A percentile compares a stretch with the other conserved stretches of the same genome.
Conservation (phyloP, 2,113 vertebrate species). For the Anguilla rostrata region DNA sequence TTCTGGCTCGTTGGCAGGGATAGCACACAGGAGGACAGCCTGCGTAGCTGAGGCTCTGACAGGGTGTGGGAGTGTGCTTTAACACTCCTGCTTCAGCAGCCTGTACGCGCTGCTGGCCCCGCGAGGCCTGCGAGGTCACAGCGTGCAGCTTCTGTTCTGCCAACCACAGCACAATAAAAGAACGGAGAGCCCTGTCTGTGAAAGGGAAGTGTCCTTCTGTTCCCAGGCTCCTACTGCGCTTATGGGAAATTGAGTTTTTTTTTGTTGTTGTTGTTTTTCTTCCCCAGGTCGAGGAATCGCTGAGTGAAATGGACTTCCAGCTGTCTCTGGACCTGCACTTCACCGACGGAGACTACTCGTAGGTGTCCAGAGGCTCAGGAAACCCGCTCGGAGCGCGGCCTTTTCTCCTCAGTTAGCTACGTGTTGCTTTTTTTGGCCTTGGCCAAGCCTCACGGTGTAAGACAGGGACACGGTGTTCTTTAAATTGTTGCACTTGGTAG, state of each 20-base stretch:
- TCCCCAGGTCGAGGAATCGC: constrained; percentile 89
- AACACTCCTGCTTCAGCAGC: no score
- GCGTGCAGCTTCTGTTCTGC: background rate
- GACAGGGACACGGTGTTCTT: no score
- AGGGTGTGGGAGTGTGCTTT: no score
- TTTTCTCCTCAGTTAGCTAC: no score
- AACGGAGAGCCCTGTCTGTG: background rate
- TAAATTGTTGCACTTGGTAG: no score
- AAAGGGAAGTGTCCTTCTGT: background rate
- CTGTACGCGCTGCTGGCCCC: no score
- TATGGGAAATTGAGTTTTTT: constrained; percentile 33
- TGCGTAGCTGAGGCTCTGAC: no score
- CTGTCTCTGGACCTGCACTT: constrained; percentile 92
- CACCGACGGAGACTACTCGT: constrained; percentile 97
- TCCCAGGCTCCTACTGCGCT: background rate
- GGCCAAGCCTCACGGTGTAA: no score
- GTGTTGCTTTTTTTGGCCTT: no score
- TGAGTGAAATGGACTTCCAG: constrained; percentile 94
- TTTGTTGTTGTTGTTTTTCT: constrained; percentile 22
- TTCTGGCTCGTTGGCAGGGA: no score
- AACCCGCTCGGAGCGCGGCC: background rate
- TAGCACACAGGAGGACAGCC: no score
- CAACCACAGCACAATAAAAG: background rate
- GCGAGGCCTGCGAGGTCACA: background rate
- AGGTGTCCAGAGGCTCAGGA: constrained; percentile 63